These are phyloP conservation scores for Elegia similella DNA, from an alignment of 2,888 invertebrate genomes.

Conservation along the genomic window DNA sequence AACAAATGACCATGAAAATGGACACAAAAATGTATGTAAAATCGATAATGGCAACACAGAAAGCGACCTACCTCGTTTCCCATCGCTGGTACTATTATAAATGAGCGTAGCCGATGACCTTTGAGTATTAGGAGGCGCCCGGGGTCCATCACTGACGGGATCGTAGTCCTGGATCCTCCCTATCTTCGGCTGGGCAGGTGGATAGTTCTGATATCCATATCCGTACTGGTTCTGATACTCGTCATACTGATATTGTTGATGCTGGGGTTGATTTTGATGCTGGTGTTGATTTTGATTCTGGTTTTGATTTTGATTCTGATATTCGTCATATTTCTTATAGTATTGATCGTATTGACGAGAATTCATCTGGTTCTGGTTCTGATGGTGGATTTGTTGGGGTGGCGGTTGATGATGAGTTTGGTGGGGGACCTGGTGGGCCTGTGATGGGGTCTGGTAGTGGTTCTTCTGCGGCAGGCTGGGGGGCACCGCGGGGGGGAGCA, in stretches of 20 bases:
- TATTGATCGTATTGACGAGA: conserved; percentile 40
- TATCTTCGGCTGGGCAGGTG: conserved; percentile 73
- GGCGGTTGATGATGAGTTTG: conserved; percentile 29
- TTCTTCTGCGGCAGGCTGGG: conserved; percentile 64
- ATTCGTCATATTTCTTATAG: conserved; percentile 34
- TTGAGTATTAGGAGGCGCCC: conserved; percentile 87
- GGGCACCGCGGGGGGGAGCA: conserved; percentile 55
- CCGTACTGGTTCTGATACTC: conserved; percentile 41
- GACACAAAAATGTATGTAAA: conserved; percentile 3
- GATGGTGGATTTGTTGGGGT: conserved; percentile 31
- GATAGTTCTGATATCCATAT: conserved; percentile 46
- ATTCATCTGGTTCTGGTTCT: conserved; percentile 30
- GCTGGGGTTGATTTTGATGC: conserved; percentile 36
- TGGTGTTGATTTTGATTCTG: conserved; percentile 28
- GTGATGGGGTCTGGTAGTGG: conserved; percentile 62
- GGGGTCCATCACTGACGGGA: conserved; percentile 86
- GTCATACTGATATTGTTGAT: conserved; percentile 26
- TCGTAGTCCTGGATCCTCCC: conserved; percentile 92
- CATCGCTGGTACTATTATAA: conserved; percentile 84
- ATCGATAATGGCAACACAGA: conserved; percentile 20
- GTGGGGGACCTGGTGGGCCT: conserved; percentile 35
- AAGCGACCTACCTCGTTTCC: conserved; percentile 58
- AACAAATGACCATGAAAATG: conserved; percentile 15
- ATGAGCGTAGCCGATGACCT: conserved; percentile 91
- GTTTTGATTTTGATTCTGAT: conserved; percentile 33